Conservation (phyloP, 2,888 invertebrate species). For the Oscheius myriophilus region DNA sequence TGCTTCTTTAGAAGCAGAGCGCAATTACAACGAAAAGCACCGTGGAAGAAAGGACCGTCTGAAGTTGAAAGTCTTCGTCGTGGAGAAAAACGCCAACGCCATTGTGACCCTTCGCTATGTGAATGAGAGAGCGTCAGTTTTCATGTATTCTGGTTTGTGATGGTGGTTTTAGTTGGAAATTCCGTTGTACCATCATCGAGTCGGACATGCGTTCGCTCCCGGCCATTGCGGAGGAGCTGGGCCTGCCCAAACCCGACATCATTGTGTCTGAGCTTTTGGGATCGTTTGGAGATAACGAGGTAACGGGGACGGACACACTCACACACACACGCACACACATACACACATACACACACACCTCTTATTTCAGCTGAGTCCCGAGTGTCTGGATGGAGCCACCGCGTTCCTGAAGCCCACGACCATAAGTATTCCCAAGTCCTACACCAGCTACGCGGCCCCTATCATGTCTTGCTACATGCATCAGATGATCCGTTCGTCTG, state of each 20-base stretch:
- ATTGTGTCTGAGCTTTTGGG: conserved; percentile 89
- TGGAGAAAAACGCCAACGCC: conserved; percentile 98
- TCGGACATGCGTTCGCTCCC: conserved; percentile 73
- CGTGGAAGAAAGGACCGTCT: conserved; percentile 34
- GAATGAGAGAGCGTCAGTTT: conserved; percentile 48
- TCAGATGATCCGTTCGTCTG: conserved; percentile 41
- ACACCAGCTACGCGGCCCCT: conserved; percentile 77
- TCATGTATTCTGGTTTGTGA: neutral
- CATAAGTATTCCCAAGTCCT: conserved; percentile 63
- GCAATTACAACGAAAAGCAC: conserved; percentile 38
- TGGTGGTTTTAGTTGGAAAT: conserved; percentile 50
- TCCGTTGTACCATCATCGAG: conserved; percentile 72
- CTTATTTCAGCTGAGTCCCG: conserved; percentile 97
- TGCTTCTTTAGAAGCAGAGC: conserved; percentile 41
- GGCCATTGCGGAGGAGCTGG: conserved; percentile 76
- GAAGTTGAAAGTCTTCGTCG: conserved; percentile 80
- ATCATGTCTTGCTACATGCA: conserved; percentile 86
- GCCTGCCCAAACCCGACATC: conserved; percentile 78
- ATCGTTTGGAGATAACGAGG: conserved; percentile 97
- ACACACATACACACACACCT: conserved; percentile 75
- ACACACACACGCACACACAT: conserved; percentile 51
- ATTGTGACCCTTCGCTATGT: conserved; percentile 74
- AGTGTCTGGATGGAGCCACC: conserved; percentile 75
- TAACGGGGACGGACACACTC: conserved; percentile 72
- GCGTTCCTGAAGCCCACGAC: conserved; percentile 71